Percentiles rank a stretch among this genome's conserved stretches.
These are phyloP conservation scores for Apteryx mantelli DNA, from an alignment of 2,113 vertebrate species.

Conservation along the genomic window DNA sequence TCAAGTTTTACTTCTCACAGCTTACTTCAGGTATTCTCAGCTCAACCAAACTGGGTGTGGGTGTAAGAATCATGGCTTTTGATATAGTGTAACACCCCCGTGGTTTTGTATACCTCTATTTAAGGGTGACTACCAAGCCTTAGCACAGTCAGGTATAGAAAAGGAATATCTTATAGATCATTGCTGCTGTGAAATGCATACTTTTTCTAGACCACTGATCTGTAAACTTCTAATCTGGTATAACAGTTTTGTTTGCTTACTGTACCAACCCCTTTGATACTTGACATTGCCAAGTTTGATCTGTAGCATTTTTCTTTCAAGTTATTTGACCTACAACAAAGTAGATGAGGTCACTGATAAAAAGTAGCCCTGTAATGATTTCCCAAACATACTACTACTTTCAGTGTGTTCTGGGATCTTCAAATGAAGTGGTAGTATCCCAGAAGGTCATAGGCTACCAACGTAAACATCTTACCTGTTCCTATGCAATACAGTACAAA, in stretches of 20 bases:
- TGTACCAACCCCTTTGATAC: neutral
- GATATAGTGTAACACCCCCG: neutral
- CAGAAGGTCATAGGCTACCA: neutral
- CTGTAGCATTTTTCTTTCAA: neutral
- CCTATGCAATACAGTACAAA: neutral
- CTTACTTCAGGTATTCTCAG: neutral
- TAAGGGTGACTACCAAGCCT: neutral
- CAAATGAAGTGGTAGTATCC: neutral
- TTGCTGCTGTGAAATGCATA: neutral
- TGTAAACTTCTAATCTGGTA: neutral
- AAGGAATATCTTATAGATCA: neutral
- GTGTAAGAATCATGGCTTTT: accelerated
- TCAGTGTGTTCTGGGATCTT: neutral
- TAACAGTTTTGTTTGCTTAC: neutral
- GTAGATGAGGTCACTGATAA: neutral
- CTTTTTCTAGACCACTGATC: neutral
- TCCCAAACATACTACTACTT: neutral
- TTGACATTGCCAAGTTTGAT: neutral
- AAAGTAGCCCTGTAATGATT: neutral
- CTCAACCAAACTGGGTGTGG: neutral
- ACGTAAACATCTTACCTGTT: neutral
- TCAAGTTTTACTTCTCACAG: neutral
- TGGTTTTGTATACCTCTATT: neutral
- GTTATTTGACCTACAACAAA: neutral
- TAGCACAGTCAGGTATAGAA: neutral